A percentile compares a stretch with the other conserved stretches of the same genome.
These are phyloP conservation scores for Fragum sueziense DNA, from an alignment of 2,888 invertebrate genomes.

Conservation along the genomic window DNA sequence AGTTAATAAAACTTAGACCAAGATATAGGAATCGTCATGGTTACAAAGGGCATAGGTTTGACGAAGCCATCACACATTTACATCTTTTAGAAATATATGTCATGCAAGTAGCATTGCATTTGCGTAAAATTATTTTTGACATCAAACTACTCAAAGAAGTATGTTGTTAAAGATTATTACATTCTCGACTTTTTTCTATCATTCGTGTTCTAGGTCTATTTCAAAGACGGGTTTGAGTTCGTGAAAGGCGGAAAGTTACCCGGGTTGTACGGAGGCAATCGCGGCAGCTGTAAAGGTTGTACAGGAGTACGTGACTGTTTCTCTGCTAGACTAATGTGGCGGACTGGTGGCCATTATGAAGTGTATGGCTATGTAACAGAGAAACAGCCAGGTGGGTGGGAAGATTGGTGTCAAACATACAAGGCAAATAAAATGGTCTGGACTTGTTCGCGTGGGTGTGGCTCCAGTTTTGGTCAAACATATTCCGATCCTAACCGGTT, in stretches of 20 bases:
- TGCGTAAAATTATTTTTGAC: no score
- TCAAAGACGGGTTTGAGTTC: constrained; percentile 49
- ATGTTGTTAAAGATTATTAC: no score
- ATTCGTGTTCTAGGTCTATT: constrained; percentile 37
- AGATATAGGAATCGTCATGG: no score
- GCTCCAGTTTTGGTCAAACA: not conserved
- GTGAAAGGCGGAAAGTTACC: constrained; percentile 69
- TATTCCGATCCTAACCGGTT: constrained; percentile 49
- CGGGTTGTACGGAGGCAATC: constrained; percentile 65
- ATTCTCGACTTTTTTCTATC: no score
- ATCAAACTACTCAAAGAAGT: no score
- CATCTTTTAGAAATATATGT: no score
- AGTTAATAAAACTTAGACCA: no score
- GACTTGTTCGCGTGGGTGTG: not conserved
- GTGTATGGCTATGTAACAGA: constrained; percentile 73
- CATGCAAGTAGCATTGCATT: no score
- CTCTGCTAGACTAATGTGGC: constrained; percentile 73
- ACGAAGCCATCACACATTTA: no score
- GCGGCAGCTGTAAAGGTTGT: constrained; percentile 66
- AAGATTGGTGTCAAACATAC: constrained; percentile 48
- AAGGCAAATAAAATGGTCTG: not conserved
- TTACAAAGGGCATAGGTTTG: no score
- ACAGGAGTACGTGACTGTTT: constrained; percentile 62
- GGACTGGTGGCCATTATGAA: constrained; percentile 68
- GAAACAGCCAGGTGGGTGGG: constrained; percentile 36